Conservation (phyloP, 2,797 vertebrate genomes). For the Spinus pinus region DNA sequence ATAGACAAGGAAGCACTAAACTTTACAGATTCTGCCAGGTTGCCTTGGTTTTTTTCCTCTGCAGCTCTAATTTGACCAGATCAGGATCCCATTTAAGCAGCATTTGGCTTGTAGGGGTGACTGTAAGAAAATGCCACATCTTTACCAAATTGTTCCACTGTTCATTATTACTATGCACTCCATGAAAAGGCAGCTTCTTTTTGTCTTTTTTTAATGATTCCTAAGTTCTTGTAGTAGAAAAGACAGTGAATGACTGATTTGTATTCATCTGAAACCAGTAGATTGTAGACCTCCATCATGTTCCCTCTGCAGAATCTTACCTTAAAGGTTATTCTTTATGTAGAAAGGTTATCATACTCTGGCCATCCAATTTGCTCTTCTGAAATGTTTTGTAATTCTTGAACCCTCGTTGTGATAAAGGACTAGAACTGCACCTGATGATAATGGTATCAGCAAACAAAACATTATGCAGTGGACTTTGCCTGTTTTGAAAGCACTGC, state of each 20-base stretch:
- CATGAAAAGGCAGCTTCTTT: not conserved
- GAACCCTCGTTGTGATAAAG: not conserved
- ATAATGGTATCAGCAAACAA: not conserved
- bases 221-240: not conserved
- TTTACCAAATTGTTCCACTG: not conserved
- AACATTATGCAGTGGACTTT: not conserved
- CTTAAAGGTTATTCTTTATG: not conserved
- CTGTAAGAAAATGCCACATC: not conserved
- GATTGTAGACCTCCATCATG: not conserved
- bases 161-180: not conserved
- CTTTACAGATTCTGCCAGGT: not conserved
- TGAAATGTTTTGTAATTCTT: not conserved
- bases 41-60: not conserved
- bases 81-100: not conserved
- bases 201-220: not conserved
- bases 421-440: not conserved
- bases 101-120: not conserved
- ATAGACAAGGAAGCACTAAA: not conserved
- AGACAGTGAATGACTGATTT: not conserved
- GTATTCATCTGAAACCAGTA: not conserved
- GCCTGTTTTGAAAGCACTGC: not conserved
- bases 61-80: not conserved
- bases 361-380: not conserved
- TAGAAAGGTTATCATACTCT: not conserved
- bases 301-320: not conserved